These are phyloP conservation scores for Zoroaster sp. DNA, from an alignment of 53 echinoderm and acorn worm genomes.

Conservation along the genomic window DNA sequence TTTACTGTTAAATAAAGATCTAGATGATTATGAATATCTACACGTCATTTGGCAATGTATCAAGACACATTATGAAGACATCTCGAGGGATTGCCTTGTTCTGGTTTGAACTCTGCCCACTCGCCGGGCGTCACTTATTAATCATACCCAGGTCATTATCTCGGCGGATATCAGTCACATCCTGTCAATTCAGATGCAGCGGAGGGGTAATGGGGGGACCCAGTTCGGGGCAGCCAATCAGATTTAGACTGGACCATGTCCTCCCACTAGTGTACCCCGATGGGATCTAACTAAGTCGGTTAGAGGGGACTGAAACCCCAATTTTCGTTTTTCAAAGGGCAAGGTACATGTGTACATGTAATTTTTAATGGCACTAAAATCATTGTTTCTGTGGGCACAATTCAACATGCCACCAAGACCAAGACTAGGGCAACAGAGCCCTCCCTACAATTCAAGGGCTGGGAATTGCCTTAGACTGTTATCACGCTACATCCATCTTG, in stretches of 20 bases:
- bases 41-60: not conserved
- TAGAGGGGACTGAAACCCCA: no score
- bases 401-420: no score
- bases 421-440: no score
- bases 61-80: no score
- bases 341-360: no score
- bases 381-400: no score
- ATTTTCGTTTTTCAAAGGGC: no score
- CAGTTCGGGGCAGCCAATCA: not conserved
- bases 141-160: not conserved
- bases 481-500: no score
- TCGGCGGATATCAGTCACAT: conserved; percentile 48
- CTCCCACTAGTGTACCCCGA: not conserved
- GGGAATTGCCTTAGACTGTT: no score
- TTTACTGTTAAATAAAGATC: not conserved
- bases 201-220: not conserved
- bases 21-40: not conserved
- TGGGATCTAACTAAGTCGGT: not conserved
- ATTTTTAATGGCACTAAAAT: no score
- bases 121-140: not conserved
- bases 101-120: not conserved
- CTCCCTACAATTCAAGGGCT: no score
- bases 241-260: conserved; percentile 8
- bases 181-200: conserved; percentile 13
- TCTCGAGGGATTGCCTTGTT: not conserved